Evolutionary conservation across 1,140 invertebrate genomes (phyloP), one percentile per base, ranked within the genome.

Genomic region (Lineus longissimus): DNA sequence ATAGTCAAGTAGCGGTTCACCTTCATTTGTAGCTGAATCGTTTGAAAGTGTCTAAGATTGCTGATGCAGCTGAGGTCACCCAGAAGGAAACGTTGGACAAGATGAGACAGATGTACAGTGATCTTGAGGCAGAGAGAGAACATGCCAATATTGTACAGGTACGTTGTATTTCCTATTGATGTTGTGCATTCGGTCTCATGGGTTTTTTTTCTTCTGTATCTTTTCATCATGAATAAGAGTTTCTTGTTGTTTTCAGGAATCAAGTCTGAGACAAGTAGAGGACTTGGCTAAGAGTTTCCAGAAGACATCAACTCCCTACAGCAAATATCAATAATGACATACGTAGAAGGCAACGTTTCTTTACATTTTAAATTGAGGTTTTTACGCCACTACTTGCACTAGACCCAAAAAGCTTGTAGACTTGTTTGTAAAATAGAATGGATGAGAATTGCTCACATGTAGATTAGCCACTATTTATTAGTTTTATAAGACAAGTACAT

Each of bases 31-130:
- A 78, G 76, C 66, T 69, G 25, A 77, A 74, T 58, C 61, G 75
- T 33, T 62, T 75, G 56, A 77, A 73, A 25, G 73, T 78, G 19
- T 70, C 67, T 47, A 62, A 69, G n/a, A 58, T 78, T 15, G 72
- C 74, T 23, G 72, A 76, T 47, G 76, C 71, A 62, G 72, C 75
- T 23, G 72, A 76, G 13, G 43, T 73, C 27, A 72, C 74, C 9
- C 73, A 77, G 41, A n/a, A 59, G 22, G 74, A 78, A 47, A 75
- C 71, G 19, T 75, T 73, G 63, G 61, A 72, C 23, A 71, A 76
- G 43, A 64, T 77, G 43, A 62, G 61, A 1, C 60, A 72, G 22
- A 61, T 75, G 19, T 64, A 73, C 55, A 61, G 66, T 7, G 64
- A 73, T 29, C 40, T 76, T n/a, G 63, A 70, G 19, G 59, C 43